A percentile compares a stretch with the other conserved stretches of the same genome.
These are phyloP conservation scores for Hemicrepidius hirtus DNA, from an alignment of 2,888 invertebrate genomes.

Conservation along the genomic window DNA sequence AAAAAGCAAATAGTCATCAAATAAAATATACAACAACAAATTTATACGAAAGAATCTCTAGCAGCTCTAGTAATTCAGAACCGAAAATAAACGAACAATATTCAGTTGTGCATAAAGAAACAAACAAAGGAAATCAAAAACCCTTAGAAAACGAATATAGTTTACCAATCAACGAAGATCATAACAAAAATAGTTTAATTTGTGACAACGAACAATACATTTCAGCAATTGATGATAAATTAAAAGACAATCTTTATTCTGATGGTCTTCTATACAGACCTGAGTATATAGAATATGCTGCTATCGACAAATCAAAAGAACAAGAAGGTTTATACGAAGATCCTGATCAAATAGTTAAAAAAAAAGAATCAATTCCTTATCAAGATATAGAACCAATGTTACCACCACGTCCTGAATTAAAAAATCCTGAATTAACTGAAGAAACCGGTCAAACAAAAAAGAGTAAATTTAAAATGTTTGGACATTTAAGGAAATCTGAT, in stretches of 20 bases:
- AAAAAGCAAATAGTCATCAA: neutral
- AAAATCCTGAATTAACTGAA: constrained; percentile 49
- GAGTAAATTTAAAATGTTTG: constrained; percentile 26
- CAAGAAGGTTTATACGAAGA: constrained; percentile 45
- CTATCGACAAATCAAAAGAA: constrained; percentile 36
- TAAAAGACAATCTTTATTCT: constrained; percentile 13
- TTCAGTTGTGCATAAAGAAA: constrained; percentile 23
- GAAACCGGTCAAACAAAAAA: constrained; percentile 37
- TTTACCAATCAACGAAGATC: constrained; percentile 42
- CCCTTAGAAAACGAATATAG: constrained; percentile 49
- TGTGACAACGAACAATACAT: constrained; percentile 53
- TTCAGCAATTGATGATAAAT: constrained; percentile 34
- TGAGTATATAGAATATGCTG: constrained; percentile 28
- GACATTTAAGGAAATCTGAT: constrained; percentile 28
- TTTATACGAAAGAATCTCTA: constrained; percentile 43
- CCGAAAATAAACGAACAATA: constrained; percentile 18
- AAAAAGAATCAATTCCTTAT: neutral
- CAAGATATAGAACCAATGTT: constrained; percentile 46
- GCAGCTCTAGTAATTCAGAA: constrained; percentile 20
- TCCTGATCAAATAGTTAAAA: constrained; percentile 40
- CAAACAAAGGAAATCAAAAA: constrained; percentile 8
- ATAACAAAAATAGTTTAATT: constrained; percentile 49
- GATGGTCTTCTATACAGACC: constrained; percentile 17
- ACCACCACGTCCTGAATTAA: constrained; percentile 48
- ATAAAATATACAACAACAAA: neutral